Base-by-base conservation (phyloP, 2,888 invertebrate genomes). In the Thyatira batis region DNA sequence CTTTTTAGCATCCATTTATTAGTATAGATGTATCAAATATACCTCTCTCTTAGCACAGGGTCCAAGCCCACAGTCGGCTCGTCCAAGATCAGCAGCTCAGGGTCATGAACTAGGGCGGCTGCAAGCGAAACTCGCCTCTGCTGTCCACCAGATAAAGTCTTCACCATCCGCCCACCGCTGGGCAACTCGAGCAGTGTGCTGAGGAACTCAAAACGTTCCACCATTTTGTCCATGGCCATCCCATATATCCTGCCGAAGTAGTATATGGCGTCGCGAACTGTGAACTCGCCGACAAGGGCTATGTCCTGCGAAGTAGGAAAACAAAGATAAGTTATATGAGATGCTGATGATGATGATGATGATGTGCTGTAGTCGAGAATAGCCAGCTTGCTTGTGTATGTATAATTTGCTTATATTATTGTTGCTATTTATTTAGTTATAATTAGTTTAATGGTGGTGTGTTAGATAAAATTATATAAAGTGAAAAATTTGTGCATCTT, bases 61-160 rank as follows among this genome's bases (percentile, higher is more conserved):
- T 98, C 98, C 55, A 98, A 92, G 0, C 98, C 98, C n/a, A 98
- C 98, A 0, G 98, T 98, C 0, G 98, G 98, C 78, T 98, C 98
- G 76, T 98, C 98, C 70, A 98, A 85, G 57, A 98, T 97, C 25
- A 98, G 89, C 27, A 98, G 85, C 80, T 97, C 96, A 0, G 98
- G 98, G 66, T 95, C 96, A 76, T 98, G 98, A 0, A 98, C 94
- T 76, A 98, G 87, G 0, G 98, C 97, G 4, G 96, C 96, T 0
- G 98, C 97, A 63, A 98, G 94, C 0, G 98, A 98, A 0, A 98
- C 95, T 51, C 98, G 92, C 57, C 98, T 91, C 85, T 97, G 97
- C 82, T 98, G 98, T 0, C 98, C 98, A 5, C 98, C 98, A 66
- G 97, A 97, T 73, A 95, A 93, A 56, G 95, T 90, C 74, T 95